These are phyloP conservation scores for Psix sp. DNA, from an alignment of 1,140 invertebrate genomes.

Conservation along the genomic window DNA sequence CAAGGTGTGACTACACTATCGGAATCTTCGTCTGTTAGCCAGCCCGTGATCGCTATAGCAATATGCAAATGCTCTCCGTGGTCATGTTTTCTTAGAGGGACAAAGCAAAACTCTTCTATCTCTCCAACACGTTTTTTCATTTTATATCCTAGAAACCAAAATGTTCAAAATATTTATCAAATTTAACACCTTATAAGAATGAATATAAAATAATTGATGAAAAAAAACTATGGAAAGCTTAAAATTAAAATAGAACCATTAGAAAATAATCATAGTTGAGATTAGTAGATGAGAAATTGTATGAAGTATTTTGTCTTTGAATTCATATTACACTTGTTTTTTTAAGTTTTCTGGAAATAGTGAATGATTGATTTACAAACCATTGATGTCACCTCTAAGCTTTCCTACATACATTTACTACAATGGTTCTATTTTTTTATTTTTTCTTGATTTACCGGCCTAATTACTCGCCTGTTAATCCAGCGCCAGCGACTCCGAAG, in stretches of 20 bases:
- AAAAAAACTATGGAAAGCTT: no score
- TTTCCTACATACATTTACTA: no score
- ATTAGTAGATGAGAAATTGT: no score
- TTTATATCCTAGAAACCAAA: slow-evolving; percentile 79
- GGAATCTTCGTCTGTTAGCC: slow-evolving; percentile 78
- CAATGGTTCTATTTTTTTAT: no score
- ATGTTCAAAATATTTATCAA: not conserved
- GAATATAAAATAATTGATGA: not conserved
- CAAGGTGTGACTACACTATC: slow-evolving; percentile 79
- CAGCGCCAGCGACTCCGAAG: slow-evolving; percentile 84
- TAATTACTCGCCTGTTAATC: slow-evolving; percentile 79
- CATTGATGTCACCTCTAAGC: no score
- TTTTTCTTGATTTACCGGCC: not conserved
- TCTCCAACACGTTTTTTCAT: slow-evolving; percentile 85
- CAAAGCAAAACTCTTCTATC: slow-evolving; percentile 84
- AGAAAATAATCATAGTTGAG: no score
- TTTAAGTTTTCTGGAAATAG: no score
- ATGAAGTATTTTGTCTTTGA: no score
- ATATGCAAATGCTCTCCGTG: slow-evolving; percentile 78
- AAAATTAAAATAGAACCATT: no score
- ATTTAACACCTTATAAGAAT: not conserved
- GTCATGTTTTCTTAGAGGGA: slow-evolving; percentile 74
- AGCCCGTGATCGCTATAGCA: slow-evolving; percentile 83
- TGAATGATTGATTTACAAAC: no score
- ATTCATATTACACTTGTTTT: no score